Evolutionary conservation across 2,113 vertebrate genomes (phyloP).

Genomic region (Odontophorus gujanensis): DNA sequence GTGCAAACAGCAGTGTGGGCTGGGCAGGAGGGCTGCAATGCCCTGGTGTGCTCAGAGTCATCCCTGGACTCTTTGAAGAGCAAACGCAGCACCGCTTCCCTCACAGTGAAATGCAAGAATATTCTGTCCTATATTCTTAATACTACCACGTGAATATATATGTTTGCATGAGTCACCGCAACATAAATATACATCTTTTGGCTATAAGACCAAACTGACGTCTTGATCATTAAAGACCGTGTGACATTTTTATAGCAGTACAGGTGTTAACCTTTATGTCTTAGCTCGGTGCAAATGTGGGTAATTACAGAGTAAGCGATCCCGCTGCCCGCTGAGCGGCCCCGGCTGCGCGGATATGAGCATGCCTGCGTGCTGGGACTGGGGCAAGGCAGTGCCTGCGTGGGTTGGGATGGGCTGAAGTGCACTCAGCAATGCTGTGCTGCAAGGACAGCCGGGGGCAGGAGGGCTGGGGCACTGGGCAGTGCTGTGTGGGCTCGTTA

Average conservation of each 20-base stretch:
- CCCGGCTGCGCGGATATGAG: neutral
- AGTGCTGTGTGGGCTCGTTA: neutral
- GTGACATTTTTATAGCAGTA: neutral
- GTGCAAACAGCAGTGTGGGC: neutral
- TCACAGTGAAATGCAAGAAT: neutral
- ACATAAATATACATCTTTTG: neutral
- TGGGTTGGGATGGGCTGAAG: neutral
- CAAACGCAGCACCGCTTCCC: neutral
- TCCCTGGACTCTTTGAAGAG: accelerated
- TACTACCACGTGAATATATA: neutral
- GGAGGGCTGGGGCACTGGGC: neutral
- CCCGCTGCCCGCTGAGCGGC: neutral
- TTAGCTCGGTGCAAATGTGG: neutral
- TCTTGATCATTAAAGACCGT: neutral
- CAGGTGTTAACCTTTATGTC: neutral
- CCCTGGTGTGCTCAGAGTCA: neutral
- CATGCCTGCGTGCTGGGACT: neutral
- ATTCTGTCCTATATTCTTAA: neutral
- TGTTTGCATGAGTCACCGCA: neutral
- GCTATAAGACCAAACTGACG: neutral
- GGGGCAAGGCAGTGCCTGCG: accelerated
- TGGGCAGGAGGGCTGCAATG: neutral
- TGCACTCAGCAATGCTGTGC: accelerated
- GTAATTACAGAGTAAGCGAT: neutral
- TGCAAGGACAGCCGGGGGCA: accelerated